Base-by-base conservation (phyloP, 1,140 invertebrate genomes). In the Cotesia chilonis region DNA sequence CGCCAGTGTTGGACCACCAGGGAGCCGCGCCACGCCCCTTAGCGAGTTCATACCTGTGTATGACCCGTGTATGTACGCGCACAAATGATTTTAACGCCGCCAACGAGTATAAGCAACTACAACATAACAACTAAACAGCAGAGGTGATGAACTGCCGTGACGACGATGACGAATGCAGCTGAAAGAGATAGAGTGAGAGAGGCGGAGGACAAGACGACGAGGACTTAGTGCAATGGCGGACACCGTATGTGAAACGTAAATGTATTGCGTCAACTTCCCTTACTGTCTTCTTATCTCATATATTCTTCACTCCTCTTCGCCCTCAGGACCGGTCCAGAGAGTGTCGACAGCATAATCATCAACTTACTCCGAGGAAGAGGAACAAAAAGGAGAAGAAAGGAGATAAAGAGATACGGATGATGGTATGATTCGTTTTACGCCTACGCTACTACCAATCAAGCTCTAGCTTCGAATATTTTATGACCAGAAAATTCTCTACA, bases 1-100 rank as follows among this genome's bases (percentile, higher is more conserved):
- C 79, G 82, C 83, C 81, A 82, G 82, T 83, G 83, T 82, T 75
- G 81, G 82, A 85, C 83, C 84, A 84, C 83, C 83, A 82, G 80
- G 77, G 80, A 83, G 81, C 47, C 69, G 41, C 80, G 83, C 80
- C 83, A 83, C 83, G 83, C 84, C 83, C 79, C 81, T 80, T 28
- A 75, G 72, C 70, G 76, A 75, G 78, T 74, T 74, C 75, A 76
- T 77, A 73, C 68, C 70, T 74, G 70, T 76, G 70, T 74, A 76
- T 69, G 74, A 75, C 57, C 74, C 68, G 20, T 70, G 36, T 64
- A 65, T 71, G 72, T 76, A 76, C 74, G 76, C 69, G 72, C 74
- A 77, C 78, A 79, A 80, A 80, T 80, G 79, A 81, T 79, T 81
- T 79, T 78, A 81, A 76, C 78, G 74, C 79, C 76, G 74, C 80